Evolutionary conservation across 1,140 invertebrate genomes (phyloP).

Genomic region (Hycleus phaleratus): DNA sequence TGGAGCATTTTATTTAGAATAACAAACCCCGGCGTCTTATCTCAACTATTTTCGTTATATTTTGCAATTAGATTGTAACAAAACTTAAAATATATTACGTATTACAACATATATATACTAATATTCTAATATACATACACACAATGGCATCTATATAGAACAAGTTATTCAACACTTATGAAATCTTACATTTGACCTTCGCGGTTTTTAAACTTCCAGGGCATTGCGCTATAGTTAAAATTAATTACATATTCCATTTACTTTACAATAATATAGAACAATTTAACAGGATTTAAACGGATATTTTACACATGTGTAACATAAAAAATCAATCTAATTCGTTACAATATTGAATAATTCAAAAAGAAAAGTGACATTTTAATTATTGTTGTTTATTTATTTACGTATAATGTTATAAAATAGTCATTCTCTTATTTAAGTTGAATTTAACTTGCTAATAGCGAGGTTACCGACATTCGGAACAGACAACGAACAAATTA

Average conservation of each 20-base stretch:
- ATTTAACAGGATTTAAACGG: too few species aligned
- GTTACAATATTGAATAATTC: too few species aligned
- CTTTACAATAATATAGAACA: background rate
- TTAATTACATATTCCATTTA: constrained; percentile 20
- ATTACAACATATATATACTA: constrained; percentile 12
- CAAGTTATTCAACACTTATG: constrained; percentile 21
- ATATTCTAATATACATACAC: constrained; percentile 15
- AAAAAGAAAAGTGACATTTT: too few species aligned
- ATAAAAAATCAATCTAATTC: too few species aligned
- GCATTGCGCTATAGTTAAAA: constrained; percentile 20
- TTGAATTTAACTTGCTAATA: constrained; percentile 13
- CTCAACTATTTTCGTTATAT: background rate
- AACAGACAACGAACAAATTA: constrained; percentile 10
- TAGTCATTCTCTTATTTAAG: background rate
- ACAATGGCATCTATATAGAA: constrained; percentile 18
- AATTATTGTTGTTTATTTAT: too few species aligned
- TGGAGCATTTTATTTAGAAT: too few species aligned
- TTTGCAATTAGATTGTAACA: constrained; percentile 8
- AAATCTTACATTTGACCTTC: constrained; percentile 19
- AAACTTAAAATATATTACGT: constrained; percentile 10
- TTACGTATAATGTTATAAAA: too few species aligned
- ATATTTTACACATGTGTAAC: too few species aligned
- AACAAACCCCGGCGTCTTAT: background rate
- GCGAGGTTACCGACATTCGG: constrained; percentile 11
- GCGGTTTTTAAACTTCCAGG: constrained; percentile 23